Conservation (phyloP, 2,113 vertebrate genomes). For the Amazona vittata region DNA sequence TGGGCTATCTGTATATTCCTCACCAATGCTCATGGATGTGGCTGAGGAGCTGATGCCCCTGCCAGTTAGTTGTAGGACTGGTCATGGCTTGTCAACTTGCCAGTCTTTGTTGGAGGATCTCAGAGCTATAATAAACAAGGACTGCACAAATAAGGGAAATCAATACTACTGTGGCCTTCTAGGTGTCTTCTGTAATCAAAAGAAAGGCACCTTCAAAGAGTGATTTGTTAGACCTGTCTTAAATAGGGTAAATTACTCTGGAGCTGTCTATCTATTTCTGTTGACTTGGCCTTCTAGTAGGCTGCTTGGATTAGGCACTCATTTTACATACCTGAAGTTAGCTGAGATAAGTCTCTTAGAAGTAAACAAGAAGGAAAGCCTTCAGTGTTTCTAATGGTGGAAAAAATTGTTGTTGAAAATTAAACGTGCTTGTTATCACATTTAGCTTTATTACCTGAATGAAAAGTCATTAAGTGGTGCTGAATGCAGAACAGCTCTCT, state of each 20-base stretch:
- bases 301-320: neutral
- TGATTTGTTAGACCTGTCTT: neutral
- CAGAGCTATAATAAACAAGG: neutral
- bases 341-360: neutral
- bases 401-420: neutral
- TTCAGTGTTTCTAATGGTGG: neutral
- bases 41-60: neutral
- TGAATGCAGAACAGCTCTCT: neutral
- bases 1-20: neutral
- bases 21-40: accelerated
- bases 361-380: neutral
- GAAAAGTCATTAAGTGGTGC: neutral
- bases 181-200: neutral
- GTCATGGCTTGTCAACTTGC: neutral
- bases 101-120: neutral
- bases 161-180: neutral
- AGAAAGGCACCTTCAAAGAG: neutral
- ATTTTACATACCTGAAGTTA: neutral
- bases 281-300: neutral
- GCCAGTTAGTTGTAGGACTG: neutral
- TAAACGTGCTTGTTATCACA: neutral
- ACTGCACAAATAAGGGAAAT: neutral
- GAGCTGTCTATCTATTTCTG: neutral
- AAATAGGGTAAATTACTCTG: neutral
- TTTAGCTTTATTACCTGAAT: neutral